phyloP scores from a whole-genome alignment of 2,113 vertebrate genomes.

The Cepphus grylle region DNA sequence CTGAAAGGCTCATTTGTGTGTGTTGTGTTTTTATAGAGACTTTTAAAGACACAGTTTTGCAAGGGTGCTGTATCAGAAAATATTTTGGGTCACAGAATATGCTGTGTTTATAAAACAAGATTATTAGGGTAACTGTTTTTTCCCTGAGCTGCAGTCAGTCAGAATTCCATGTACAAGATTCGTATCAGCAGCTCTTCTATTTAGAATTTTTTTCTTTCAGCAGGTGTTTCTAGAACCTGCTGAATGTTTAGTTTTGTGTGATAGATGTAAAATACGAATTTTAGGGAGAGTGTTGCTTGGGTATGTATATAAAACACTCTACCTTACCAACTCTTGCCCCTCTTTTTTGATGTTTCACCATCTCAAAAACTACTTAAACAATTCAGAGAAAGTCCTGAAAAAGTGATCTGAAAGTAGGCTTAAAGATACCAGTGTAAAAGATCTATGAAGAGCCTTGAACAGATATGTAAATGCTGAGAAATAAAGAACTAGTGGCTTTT shows the following conservation, averaged over 20 bases:
- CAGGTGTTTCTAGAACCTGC: neutral
- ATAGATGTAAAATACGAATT: neutral
- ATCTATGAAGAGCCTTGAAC: neutral
- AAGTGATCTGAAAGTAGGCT: neutral
- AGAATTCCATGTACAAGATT: neutral
- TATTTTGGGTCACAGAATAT: neutral
- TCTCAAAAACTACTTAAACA: neutral
- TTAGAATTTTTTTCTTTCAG: neutral
- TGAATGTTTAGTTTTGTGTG: neutral
- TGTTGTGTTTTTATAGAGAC: neutral
- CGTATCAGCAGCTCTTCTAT: neutral
- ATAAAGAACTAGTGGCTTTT: neutral
- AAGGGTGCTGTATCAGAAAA: neutral
- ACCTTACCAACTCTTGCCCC: neutral
- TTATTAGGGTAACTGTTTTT: neutral
- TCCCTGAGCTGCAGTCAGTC: neutral
- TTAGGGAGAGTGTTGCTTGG: neutral
- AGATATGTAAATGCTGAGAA: neutral
- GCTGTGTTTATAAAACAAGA: neutral
- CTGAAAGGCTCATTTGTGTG: neutral
- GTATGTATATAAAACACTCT: neutral
- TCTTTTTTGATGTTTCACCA: neutral
- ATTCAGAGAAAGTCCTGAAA: neutral
- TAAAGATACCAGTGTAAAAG: neutral
- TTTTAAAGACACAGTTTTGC: neutral